Percentiles rank a stretch among this genome's conserved stretches.
phyloP scores from a whole-genome alignment of 2,113 vertebrate genomes.

The Ginglymostoma cirratum region DNA sequence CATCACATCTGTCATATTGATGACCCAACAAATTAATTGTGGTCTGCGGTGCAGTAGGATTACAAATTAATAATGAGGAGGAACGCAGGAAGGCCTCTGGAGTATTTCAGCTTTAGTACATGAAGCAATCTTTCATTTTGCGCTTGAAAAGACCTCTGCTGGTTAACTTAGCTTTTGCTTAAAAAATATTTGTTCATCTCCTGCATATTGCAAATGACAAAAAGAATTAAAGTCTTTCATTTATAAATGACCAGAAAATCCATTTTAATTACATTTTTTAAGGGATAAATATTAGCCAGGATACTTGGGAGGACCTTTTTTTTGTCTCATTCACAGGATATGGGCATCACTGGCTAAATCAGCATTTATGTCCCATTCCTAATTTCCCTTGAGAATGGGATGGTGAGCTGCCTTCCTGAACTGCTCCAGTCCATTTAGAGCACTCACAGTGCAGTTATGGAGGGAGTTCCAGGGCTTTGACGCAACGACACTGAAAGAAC shows the following conservation, averaged over 20 bases:
- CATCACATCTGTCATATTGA: background rate
- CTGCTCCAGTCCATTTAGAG: too few relatives aligned
- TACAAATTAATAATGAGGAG: constrained; percentile 7
- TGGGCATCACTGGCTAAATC: too few relatives aligned
- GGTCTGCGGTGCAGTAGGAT: too few relatives aligned
- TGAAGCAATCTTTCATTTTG: background rate
- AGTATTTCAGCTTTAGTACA: background rate
- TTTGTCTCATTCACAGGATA: too few relatives aligned
- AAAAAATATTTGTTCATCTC: background rate
- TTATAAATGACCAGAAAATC: background rate
- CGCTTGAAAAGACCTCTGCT: background rate
- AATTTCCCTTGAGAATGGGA: too few relatives aligned
- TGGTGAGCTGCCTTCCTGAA: too few relatives aligned
- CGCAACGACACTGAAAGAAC: too few relatives aligned
- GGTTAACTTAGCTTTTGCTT: background rate
- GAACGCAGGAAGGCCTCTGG: background rate
- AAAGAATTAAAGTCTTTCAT: background rate
- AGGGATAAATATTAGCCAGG: background rate
- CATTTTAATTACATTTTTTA: background rate
- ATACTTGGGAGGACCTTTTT: background rate
- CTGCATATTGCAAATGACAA: background rate
- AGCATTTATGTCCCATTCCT: too few relatives aligned
- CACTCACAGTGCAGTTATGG: too few relatives aligned
- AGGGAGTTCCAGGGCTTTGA: too few relatives aligned
- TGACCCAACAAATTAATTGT: constrained; percentile 21